Evolutionary conservation across 2,797 vertebrate species (phyloP).

Genomic region (Protonibea diacanthus): DNA sequence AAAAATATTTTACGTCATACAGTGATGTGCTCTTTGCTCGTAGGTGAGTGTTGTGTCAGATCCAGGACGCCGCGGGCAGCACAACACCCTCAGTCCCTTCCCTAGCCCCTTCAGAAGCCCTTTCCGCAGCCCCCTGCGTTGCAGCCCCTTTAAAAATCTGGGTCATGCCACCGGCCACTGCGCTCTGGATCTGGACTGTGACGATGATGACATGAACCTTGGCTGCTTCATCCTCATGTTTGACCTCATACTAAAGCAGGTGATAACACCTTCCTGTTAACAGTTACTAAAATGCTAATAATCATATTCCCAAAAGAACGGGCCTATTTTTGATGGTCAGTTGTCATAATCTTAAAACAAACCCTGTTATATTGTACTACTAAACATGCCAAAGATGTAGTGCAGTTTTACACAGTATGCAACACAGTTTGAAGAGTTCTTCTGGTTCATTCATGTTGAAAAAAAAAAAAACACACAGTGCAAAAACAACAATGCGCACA

Average conservation of each 20-base stretch:
- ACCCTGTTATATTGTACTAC: background rate
- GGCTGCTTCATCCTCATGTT: constrained; percentile 99
- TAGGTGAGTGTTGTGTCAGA: constrained; percentile 98
- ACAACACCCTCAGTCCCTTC: constrained; percentile 94
- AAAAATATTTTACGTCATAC: background rate
- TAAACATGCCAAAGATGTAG: background rate
- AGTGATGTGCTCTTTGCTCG: constrained; percentile 10
- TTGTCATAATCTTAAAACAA: background rate
- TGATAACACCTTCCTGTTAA: constrained; percentile 63
- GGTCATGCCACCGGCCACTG: constrained; percentile 92
- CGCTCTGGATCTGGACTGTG: constrained; percentile 95
- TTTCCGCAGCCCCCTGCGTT: constrained; percentile 92
- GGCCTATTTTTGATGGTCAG: background rate
- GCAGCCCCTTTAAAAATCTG: constrained; percentile 97
- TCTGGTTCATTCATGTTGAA: constrained; percentile 19
- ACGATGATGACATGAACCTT: constrained; percentile 99
- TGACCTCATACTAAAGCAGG: constrained; percentile 98
- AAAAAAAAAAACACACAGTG: background rate
- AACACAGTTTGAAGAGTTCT: background rate
- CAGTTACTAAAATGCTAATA: background rate
- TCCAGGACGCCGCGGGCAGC: constrained; percentile 93
- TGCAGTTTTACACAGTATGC: constrained; percentile 3
- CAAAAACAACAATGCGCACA: constrained; percentile 46
- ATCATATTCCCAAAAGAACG: background rate
- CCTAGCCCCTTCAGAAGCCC: constrained; percentile 98